phyloP scores from a whole-genome alignment of 2,797 vertebrate genomes.

The Aldrovandia affinis region DNA sequence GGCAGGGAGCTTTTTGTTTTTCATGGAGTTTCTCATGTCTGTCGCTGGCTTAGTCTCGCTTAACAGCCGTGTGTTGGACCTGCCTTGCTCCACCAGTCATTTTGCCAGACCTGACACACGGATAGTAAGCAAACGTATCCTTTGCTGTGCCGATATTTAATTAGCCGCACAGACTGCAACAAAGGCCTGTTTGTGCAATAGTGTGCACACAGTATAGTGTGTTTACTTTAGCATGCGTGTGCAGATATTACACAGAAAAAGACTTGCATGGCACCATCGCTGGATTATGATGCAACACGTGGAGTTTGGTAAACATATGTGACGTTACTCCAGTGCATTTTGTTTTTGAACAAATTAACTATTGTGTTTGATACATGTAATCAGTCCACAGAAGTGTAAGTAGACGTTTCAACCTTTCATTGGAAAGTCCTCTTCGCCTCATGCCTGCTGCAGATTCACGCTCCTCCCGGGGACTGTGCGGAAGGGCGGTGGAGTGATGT shows the following conservation, averaged over 20 bases:
- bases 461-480: background rate
- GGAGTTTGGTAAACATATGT: background rate
- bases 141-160: background rate
- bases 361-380: background rate
- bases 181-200: background rate
- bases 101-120: background rate
- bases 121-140: background rate
- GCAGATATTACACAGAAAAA: background rate
- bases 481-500: background rate
- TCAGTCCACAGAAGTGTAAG: background rate
- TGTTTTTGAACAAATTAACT: background rate
- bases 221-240: background rate
- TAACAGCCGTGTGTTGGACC: background rate
- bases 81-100: background rate
- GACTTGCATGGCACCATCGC: background rate
- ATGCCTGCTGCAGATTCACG: background rate
- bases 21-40: background rate
- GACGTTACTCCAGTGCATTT: no score
- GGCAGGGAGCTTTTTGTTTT: background rate
- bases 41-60: background rate
- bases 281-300: background rate
- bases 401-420: background rate
- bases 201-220: background rate
- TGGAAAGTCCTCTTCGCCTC: background rate
- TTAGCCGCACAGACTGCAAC: background rate